Percentiles rank a stretch among this genome's conserved stretches.
These are phyloP conservation scores for Zosterops hypoxanthus DNA, from an alignment of 2,113 vertebrate genomes.

Conservation along the genomic window DNA sequence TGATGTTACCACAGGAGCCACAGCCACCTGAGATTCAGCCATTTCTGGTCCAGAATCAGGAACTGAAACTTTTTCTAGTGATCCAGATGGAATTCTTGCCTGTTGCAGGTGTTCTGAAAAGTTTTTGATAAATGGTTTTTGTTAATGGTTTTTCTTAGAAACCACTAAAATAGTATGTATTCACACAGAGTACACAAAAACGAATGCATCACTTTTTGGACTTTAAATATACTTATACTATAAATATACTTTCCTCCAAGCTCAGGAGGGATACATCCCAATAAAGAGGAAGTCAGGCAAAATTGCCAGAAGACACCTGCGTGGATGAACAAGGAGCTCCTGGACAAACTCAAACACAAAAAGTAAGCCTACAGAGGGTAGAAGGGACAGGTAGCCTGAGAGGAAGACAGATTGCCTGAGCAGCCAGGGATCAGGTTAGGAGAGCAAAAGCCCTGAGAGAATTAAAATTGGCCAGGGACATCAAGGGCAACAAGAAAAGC, in stretches of 20 bases:
- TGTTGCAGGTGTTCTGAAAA: slow-evolving; percentile 67
- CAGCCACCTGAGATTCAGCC: slow-evolving; percentile 68
- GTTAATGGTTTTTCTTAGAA: background rate
- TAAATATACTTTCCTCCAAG: background rate
- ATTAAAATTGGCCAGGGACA: no score
- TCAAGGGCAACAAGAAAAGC: no score
- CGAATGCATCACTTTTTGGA: background rate
- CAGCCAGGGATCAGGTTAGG: no score
- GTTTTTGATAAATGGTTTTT: background rate
- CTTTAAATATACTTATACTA: background rate
- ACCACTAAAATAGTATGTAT: background rate
- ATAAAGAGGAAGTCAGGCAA: background rate
- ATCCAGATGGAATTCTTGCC: slow-evolving; percentile 51
- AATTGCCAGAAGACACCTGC: background rate
- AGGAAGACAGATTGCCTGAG: no score
- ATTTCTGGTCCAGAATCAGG: slow-evolving; percentile 64
- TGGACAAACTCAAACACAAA: no score
- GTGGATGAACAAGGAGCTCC: background rate
- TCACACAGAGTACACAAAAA: background rate
- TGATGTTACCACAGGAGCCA: slow-evolving; percentile 77
- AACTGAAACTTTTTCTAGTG: slow-evolving; percentile 60
- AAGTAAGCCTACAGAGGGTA: no score
- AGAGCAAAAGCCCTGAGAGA: no score
- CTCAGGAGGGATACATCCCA: background rate
- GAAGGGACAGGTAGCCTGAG: no score